Conservation (phyloP, 1,140 invertebrate species). For the Drosophila littoralis region DNA sequence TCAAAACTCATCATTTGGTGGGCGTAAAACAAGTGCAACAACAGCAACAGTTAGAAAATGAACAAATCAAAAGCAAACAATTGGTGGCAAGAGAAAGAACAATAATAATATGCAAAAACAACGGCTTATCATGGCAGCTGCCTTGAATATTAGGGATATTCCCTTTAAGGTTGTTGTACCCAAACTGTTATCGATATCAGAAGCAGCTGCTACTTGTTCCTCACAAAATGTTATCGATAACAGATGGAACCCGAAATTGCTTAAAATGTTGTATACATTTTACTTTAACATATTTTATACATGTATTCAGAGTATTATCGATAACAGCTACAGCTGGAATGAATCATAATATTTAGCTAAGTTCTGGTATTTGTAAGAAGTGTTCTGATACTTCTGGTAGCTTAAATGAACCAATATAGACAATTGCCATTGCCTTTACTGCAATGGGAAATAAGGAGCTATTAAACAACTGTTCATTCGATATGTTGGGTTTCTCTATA, state of each 20-base stretch:
- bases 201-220: neutral
- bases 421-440: neutral
- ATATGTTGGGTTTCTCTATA: conserved; percentile 2
- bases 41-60: conserved; percentile 11
- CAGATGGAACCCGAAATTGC: neutral
- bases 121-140: neutral
- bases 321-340: neutral
- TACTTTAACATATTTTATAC: too few species aligned
- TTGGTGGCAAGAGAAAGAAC: neutral
- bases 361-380: too few species aligned
- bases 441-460: neutral
- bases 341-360: too few species aligned
- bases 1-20: conserved; percentile 39
- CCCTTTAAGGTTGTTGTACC: neutral
- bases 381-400: too few species aligned
- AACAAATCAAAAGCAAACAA: conserved; percentile 5
- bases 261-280: too few species aligned
- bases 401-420: neutral
- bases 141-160: neutral
- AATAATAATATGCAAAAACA: neutral
- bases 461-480: conserved; percentile 5
- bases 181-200: neutral
- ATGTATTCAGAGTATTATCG: neutral
- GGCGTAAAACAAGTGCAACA: conserved; percentile 43
- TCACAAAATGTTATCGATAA: neutral